phyloP scores from a whole-genome alignment of 1,140 invertebrate species.

The Sipha flava region DNA sequence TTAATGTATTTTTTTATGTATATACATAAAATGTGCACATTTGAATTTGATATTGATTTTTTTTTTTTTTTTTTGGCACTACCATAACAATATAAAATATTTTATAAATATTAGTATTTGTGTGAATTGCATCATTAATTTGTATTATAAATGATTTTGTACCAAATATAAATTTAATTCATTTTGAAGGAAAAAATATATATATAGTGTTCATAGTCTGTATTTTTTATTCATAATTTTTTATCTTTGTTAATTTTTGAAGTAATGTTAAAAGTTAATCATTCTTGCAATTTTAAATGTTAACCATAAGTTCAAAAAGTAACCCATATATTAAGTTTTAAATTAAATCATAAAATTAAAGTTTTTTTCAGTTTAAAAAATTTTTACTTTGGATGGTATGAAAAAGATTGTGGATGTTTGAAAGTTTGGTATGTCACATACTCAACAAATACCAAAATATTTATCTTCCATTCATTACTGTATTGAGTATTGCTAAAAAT shows the following conservation, averaged over 20 bases:
- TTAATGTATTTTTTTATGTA: background rate
- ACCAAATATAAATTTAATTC: conserved; percentile 4
- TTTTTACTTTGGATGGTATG: too few relatives aligned
- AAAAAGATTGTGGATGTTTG: too few relatives aligned
- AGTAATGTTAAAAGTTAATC: too few relatives aligned
- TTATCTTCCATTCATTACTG: too few relatives aligned
- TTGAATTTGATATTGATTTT: conserved; percentile 3
- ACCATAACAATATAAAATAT: conserved; percentile 12
- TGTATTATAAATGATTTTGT: conserved; percentile 4
- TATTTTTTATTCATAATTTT: background rate
- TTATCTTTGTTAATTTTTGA: background rate
- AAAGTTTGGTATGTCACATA: too few relatives aligned
- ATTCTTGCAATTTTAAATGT: too few relatives aligned
- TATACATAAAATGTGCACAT: background rate
- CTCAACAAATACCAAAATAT: too few relatives aligned
- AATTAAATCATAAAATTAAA: too few relatives aligned
- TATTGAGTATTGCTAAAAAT: too few relatives aligned
- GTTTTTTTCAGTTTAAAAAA: too few relatives aligned
- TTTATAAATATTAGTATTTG: background rate
- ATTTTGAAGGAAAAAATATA: background rate
- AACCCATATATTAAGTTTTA: too few relatives aligned
- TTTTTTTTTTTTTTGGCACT: background rate
- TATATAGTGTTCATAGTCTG: background rate
- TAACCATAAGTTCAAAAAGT: too few relatives aligned
- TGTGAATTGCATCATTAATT: background rate